Evolutionary conservation across 2,888 invertebrate genomes (phyloP).

Genomic region (Bhutanitis thaidina): DNA sequence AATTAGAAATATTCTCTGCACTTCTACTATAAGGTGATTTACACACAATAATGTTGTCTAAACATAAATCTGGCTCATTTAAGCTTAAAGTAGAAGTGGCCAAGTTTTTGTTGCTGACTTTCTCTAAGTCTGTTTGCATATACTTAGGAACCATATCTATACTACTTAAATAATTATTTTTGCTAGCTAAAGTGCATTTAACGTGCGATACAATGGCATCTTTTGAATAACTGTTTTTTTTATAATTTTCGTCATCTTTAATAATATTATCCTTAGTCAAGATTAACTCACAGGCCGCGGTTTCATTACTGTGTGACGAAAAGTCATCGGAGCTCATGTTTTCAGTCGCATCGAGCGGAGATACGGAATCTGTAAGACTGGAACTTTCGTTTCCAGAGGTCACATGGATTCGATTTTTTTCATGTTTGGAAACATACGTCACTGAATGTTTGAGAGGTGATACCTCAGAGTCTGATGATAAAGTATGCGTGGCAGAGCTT

Average conservation of each 20-base stretch:
- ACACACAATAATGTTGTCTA: conserved; percentile 29
- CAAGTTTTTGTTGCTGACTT: conserved; percentile 31
- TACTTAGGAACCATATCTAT: neutral
- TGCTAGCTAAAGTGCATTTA: conserved; percentile 3
- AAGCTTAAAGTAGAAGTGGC: conserved; percentile 57
- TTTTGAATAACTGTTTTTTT: neutral
- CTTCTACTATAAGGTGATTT: conserved; percentile 53
- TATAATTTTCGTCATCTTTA: neutral
- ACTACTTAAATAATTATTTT: conserved; percentile 1
- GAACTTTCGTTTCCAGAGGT: conserved; percentile 3
- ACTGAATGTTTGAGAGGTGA: conserved; percentile 36
- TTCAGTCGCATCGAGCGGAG: neutral
- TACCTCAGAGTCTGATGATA: conserved; percentile 38
- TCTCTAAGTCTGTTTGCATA: conserved; percentile 21
- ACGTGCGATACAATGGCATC: neutral
- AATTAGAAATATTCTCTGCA: conserved; percentile 55
- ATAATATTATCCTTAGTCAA: neutral
- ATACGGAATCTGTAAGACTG: conserved; percentile 2
- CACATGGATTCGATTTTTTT: conserved; percentile 3
- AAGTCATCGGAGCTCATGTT: neutral
- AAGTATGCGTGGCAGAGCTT: conserved; percentile 29
- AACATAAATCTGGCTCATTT: conserved; percentile 36
- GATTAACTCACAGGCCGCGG: neutral
- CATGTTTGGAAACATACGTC: conserved; percentile 10
- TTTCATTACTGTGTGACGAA: neutral